phyloP scores from a whole-genome alignment of 1,140 invertebrate species.

The Diabrotica undecimpunctata region DNA sequence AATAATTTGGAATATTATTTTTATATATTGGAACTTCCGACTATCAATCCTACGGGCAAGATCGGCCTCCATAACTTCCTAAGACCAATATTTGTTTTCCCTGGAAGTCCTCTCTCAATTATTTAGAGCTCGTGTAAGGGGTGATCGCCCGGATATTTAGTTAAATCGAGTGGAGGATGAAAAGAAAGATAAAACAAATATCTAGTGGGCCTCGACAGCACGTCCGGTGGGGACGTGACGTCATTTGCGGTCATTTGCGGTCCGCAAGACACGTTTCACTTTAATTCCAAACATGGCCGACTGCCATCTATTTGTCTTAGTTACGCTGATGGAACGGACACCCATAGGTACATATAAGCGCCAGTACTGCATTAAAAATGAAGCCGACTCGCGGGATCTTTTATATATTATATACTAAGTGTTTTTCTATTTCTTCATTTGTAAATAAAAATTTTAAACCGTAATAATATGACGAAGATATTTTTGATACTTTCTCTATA shows the following conservation, averaged over 20 bases:
- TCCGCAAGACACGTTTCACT: slow-evolving; percentile 13
- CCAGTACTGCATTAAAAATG: slow-evolving; percentile 12
- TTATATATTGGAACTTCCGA: no score
- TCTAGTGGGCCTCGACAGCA: slow-evolving; percentile 5
- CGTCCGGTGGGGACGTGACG: slow-evolving; percentile 5
- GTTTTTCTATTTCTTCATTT: background rate
- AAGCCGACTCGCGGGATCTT: slow-evolving; percentile 5
- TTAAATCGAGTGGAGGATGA: slow-evolving; percentile 12
- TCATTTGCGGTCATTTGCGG: slow-evolving; percentile 12
- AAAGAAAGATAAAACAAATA: slow-evolving; percentile 18
- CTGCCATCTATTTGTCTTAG: slow-evolving; percentile 13
- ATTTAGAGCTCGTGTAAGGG: slow-evolving; percentile 6
- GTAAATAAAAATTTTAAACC: no score
- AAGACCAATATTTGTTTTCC: background rate
- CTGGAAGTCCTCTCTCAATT: slow-evolving; percentile 7
- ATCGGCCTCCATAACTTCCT: background rate
- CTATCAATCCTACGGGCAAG: no score
- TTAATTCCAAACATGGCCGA: slow-evolving; percentile 11
- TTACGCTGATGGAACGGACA: slow-evolving; percentile 3
- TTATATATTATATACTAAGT: background rate
- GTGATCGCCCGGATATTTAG: slow-evolving; percentile 16
- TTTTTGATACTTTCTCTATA: no score
- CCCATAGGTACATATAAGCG: background rate
- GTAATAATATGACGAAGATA: no score
- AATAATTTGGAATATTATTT: no score